Percentiles rank a stretch among this genome's conserved stretches.
Evolutionary conservation across 2,888 invertebrate species (phyloP).

Genomic region (Metallyticus violacea): DNA sequence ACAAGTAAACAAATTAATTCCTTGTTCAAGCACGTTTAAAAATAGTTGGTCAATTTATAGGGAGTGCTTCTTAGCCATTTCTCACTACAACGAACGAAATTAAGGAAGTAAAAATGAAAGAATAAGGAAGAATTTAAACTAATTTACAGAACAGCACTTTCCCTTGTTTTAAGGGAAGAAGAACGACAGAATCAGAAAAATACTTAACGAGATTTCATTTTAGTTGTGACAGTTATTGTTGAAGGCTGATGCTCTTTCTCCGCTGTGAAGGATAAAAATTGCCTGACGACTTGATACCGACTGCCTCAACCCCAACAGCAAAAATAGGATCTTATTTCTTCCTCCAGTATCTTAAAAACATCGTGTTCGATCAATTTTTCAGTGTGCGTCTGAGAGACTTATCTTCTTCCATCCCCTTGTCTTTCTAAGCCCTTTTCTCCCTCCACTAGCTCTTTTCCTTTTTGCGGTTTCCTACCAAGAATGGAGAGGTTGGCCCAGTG

Average conservation of each 20-base stretch:
- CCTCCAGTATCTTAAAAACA: constrained; percentile 11
- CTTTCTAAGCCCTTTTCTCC: neutral
- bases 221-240: neutral
- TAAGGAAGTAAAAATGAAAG: too few species aligned
- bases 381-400: neutral
- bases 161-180: too few species aligned
- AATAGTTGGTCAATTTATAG: too few species aligned
- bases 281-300: neutral
- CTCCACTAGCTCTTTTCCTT: neutral
- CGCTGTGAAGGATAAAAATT: constrained; percentile 5
- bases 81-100: too few species aligned
- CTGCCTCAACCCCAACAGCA: neutral
- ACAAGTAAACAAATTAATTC: too few species aligned
- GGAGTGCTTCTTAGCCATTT: too few species aligned
- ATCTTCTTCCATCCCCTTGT: constrained; percentile 1
- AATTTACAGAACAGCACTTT: too few species aligned
- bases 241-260: neutral
- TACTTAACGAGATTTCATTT: constrained; percentile 9
- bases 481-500: neutral
- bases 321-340: constrained; percentile 19
- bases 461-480: neutral
- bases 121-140: too few species aligned
- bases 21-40: too few species aligned
- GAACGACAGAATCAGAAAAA: neutral
- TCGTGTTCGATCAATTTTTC: constrained; percentile 27